Evolutionary conservation across 92 coral and sea anemone genomes (phyloP), one percentile per base, ranked within the genome.

Genomic region (Heteractis magnifica): DNA sequence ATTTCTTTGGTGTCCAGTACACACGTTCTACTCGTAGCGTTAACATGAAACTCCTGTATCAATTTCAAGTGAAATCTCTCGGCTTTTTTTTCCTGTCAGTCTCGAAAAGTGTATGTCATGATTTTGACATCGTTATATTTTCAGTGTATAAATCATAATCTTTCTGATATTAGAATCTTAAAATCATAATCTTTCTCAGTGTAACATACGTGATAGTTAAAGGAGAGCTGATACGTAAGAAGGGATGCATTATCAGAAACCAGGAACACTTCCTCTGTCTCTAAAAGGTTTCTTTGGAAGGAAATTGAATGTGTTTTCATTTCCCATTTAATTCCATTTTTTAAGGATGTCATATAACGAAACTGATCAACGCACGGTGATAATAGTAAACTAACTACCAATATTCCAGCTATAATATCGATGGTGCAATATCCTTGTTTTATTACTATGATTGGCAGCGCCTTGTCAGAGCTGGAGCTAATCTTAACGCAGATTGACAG

Each of bases 371-470:
- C 11, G 73, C 49, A 26, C 48, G 23, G 73, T 68, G 49, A 68
- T 68, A 62, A 62, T 62, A 62, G n/a, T n/a, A n/a, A n/a, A n/a
- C n/a, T n/a, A 23, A 7, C 70, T 62, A 62, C 7, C 70, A 62
- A 62, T 62, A 62, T 62, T n/a, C 4, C 70, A 5, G 12, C 70
- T 18, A 20, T 62, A 62, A 62, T 62, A 62, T 62, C 21, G 5
- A 7, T 23, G 6, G 3, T 62, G 26, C 73, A 68, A 26, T 68
- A 68, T 68, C 14, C 6, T 11, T n/a, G 3, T n/a, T 19, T 53
- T n/a, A 11, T 68, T 71, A 81, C 70, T 14, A 51, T 70, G 34
- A 81, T 68, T 81, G 84, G 73, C 84, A 81, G 19, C 13, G 34
- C 21, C 73, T 51, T 68, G 44, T 34, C 44, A 34, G 44, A 34